A percentile compares a stretch with the other conserved stretches of the same genome.
Conservation (phyloP, 2,888 invertebrate species). For the Marronus borbonicus region DNA sequence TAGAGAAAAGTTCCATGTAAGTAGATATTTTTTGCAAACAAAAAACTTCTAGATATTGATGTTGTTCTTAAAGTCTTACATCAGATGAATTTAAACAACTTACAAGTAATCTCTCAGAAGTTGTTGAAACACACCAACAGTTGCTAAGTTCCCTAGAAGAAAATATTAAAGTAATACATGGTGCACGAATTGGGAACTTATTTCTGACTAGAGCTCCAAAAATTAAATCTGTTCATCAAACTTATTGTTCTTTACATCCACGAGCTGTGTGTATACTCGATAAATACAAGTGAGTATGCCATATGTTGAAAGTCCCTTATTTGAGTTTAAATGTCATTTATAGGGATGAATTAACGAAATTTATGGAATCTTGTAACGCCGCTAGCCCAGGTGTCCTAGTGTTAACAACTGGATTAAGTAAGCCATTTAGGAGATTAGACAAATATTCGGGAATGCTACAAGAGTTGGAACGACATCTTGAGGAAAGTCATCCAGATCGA, state of each 20-base stretch:
- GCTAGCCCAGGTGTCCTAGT: conserved; percentile 90
- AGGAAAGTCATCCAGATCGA: conserved; percentile 94
- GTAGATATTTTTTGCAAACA: conserved; percentile 63
- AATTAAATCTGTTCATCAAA: conserved; percentile 87
- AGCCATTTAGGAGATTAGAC: conserved; percentile 95
- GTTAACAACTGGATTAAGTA: conserved; percentile 92
- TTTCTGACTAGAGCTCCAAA: conserved; percentile 89
- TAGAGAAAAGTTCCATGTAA: conserved; percentile 91
- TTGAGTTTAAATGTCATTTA: conserved; percentile 52
- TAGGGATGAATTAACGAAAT: conserved; percentile 87
- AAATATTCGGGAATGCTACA: conserved; percentile 96
- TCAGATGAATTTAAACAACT: conserved; percentile 90
- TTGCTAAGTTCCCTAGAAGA: conserved; percentile 86
- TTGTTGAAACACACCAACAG: conserved; percentile 88
- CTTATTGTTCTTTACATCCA: conserved; percentile 95
- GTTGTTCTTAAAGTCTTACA: conserved; percentile 77
- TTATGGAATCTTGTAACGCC: conserved; percentile 91
- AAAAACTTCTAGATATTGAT: not conserved
- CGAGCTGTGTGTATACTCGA: conserved; percentile 94
- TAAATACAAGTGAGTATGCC: conserved; percentile 84
- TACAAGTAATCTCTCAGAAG: conserved; percentile 90
- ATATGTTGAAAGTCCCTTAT: conserved; percentile 8
- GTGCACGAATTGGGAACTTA: conserved; percentile 92
- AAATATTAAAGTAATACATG: conserved; percentile 78
- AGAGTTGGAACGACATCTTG: conserved; percentile 95